Evolutionary conservation across 1,140 invertebrate species (phyloP), one percentile per base, ranked within the genome.

Genomic region (Aphaenogaster rudis): DNA sequence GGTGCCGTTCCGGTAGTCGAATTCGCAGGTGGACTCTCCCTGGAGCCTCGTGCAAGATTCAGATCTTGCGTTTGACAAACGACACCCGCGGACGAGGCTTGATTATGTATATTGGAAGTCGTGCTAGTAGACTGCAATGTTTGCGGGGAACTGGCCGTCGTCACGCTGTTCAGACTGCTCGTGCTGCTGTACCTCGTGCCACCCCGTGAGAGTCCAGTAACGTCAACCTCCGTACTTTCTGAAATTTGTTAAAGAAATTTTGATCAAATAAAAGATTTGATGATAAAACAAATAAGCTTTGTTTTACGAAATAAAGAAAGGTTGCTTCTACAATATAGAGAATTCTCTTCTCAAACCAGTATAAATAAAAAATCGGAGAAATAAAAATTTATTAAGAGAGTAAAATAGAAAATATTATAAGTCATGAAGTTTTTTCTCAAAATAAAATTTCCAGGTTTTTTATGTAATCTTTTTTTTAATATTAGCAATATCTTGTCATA

Each of bases 131-230:
- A 88, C n/a, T 91, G 90, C 36, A 88, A 74, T 3, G 84, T 66
- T 71, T 92, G 90, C 21, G 86, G 87, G 15, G 91, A 88, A 52
- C 82, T 92, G 15, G 94, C 93, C 50, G 95, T 95, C 8, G 94
- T 93, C 13, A 94, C 95, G 69, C 94, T 94, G 66, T 94, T 95
- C 64, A 95, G 88, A 50, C 94, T 95, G 77, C 95, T 95, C 13
- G 95, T 95, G 82, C 94, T 96, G 76, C 95, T 96, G 82, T 96
- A 96, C 90, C 95, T 94, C 1, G 95, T 95, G 28, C 95, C 95
- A 77, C 94, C 92, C 15, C 94, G 92, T 39, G 94, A 91, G 1
- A 95, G 86, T 54, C 92, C 93, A 54, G 92, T 91, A n/a, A 93
- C 91, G 21, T 95, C 94, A 0, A 95, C 93, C 59, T 95, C 95